Base-by-base conservation (phyloP, 1,140 invertebrate species). In the Wasmannia auropunctata region DNA sequence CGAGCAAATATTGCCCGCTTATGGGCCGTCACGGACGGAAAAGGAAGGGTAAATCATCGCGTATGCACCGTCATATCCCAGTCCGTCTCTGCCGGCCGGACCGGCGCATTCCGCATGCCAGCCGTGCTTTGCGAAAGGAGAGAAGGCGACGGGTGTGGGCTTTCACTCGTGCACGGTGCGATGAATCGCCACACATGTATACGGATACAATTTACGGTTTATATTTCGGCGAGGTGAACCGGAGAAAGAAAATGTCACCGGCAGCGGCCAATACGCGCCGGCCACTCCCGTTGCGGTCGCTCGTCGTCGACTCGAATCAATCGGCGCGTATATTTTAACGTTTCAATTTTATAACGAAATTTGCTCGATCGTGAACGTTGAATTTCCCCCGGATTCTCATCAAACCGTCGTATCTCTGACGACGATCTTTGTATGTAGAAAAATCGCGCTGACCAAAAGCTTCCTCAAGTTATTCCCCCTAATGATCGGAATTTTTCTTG, bases 231-330 rank as follows among this genome's bases (percentile, higher is more conserved):
- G 46, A 56, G 34, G 14, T 70, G 49, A 81, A 80, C 16, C 62
- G 46, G 22, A 54, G 46, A 69, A 43, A 14, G 25, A 31, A 81
- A 72, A 81, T 72, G 65, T 81, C 79, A 81, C 49, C 16, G 79
- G 3, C 63, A 22, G 22, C 31, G 49, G 22, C 34, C 62, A 54
- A 69, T 37, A 67, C 22, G 11, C 60, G 43, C 14, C n/a, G n/a
- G n/a, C n/a, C n/a, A n/a, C 51, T 60, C 34, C 3, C 37, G n/a
- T 54, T 65, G 34, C 34, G 51, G 37, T 56, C n/a, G n/a, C 19
- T 6, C 19, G n/a, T n/a, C 34, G 19, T 70, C 34, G 65, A 72
- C 1, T 76, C 14, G 76, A 43, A 79, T 65, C 76, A 31, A 49
- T 51, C 37, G 11, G 7, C 8, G 75, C n/a, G n/a, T n/a, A n/a